A percentile compares a stretch with the other conserved stretches of the same genome.
These are phyloP conservation scores for Mormyrus hasselquistii DNA, from an alignment of 2,797 vertebrate genomes.

Conservation along the genomic window DNA sequence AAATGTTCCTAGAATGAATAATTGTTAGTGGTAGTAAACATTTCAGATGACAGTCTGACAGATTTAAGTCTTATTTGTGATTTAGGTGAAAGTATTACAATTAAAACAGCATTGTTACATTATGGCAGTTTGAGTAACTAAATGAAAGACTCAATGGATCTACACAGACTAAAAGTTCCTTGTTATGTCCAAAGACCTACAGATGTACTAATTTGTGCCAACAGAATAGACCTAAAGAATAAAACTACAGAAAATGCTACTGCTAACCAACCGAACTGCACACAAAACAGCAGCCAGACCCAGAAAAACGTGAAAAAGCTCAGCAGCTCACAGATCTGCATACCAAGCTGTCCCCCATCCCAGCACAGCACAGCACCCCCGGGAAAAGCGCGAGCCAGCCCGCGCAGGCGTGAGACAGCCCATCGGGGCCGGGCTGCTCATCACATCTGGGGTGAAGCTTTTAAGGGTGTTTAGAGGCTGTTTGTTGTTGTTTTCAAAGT, in stretches of 20 bases:
- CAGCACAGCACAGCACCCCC: background rate
- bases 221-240: background rate
- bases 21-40: background rate
- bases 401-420: constrained; percentile 45
- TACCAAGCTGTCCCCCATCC: background rate
- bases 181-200: background rate
- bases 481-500: background rate
- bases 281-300: background rate
- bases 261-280: background rate
- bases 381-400: background rate
- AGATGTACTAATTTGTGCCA: background rate
- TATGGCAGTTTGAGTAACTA: background rate
- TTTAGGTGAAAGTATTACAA: background rate
- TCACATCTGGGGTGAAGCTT: constrained; percentile 48
- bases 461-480: constrained; percentile 1
- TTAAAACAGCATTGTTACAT: background rate
- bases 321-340: background rate
- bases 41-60: background rate
- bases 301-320: background rate
- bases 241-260: background rate
- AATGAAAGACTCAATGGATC: background rate
- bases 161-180: background rate
- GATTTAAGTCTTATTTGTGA: background rate
- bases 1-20: background rate
- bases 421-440: constrained; percentile 53